Percentiles rank a stretch among this genome's conserved stretches.
Evolutionary conservation across 1,140 invertebrate species (phyloP).

Genomic region (Drosophila eugracilis): DNA sequence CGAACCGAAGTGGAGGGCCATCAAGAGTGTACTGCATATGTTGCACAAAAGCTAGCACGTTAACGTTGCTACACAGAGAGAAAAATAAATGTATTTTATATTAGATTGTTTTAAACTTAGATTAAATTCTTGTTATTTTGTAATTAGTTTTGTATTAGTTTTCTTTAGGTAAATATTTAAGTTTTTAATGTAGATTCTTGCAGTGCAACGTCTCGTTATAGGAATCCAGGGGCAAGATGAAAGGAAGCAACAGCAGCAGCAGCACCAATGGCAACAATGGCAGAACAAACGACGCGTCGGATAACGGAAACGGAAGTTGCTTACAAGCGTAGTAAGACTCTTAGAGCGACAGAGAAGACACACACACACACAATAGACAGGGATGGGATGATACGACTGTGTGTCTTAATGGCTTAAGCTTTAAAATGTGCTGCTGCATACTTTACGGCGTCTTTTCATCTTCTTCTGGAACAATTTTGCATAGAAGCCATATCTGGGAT

Average conservation of each 20-base stretch:
- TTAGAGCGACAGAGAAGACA: slow-evolving; percentile 9
- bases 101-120: background rate
- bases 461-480: slow-evolving; percentile 36
- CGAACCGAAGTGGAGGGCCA: slow-evolving; percentile 14
- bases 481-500: slow-evolving; percentile 8
- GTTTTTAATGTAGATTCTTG: background rate
- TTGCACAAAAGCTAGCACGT: slow-evolving; percentile 58
- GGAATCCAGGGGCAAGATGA: slow-evolving; percentile 16
- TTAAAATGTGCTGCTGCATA: slow-evolving; percentile 60
- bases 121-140: too few species aligned
- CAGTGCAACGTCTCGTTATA: background rate
- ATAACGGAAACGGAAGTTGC: slow-evolving; percentile 79
- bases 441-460: slow-evolving; percentile 47
- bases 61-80: slow-evolving; percentile 29
- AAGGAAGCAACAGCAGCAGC: slow-evolving; percentile 19
- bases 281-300: slow-evolving; percentile 69
- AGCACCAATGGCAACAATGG: slow-evolving; percentile 60
- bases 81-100: too few species aligned
- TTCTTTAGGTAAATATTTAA: background rate
- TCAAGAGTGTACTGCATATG: slow-evolving; percentile 67
- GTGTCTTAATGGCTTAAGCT: slow-evolving; percentile 61
- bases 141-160: too few species aligned
- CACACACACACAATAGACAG: slow-evolving; percentile 3
- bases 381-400: slow-evolving; percentile 7
- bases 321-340: slow-evolving; percentile 60